Evolutionary conservation across 2,797 vertebrate genomes (phyloP).

Genomic region (Helarctos malayanus): DNA sequence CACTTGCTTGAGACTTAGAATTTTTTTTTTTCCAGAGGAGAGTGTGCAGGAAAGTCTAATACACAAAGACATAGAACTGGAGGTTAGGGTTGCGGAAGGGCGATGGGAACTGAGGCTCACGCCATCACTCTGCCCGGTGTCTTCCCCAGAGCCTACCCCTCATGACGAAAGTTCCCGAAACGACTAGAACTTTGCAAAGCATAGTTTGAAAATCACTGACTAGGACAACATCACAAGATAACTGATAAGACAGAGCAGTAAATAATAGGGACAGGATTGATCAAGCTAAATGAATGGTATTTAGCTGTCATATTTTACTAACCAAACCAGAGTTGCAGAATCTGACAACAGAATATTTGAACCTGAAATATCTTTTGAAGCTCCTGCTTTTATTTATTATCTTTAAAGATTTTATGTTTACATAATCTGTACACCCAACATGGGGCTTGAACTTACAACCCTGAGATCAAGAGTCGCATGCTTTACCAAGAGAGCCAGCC

Average conservation of each 20-base stretch:
- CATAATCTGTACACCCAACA: background rate
- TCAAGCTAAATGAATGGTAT: accelerated
- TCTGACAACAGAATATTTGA: background rate
- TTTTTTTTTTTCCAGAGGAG: background rate
- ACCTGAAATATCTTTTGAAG: background rate
- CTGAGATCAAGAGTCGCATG: background rate
- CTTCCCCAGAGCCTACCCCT: background rate
- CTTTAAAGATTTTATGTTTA: background rate
- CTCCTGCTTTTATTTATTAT: background rate
- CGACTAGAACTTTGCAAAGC: background rate
- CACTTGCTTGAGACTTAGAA: background rate
- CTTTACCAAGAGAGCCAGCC: background rate
- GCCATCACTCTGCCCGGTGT: background rate
- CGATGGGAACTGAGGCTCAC: background rate
- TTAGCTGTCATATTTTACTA: background rate
- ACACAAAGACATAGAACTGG: background rate
- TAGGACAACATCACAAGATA: background rate
- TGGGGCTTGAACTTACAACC: background rate
- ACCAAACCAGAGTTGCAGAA: background rate
- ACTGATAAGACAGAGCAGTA: background rate
- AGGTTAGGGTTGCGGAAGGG: background rate
- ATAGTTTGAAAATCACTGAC: background rate
- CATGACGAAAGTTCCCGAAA: background rate
- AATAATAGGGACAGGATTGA: background rate
- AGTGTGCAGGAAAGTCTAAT: background rate